phyloP scores from a whole-genome alignment of 2,888 invertebrate species.

The Hydriomena furcata region DNA sequence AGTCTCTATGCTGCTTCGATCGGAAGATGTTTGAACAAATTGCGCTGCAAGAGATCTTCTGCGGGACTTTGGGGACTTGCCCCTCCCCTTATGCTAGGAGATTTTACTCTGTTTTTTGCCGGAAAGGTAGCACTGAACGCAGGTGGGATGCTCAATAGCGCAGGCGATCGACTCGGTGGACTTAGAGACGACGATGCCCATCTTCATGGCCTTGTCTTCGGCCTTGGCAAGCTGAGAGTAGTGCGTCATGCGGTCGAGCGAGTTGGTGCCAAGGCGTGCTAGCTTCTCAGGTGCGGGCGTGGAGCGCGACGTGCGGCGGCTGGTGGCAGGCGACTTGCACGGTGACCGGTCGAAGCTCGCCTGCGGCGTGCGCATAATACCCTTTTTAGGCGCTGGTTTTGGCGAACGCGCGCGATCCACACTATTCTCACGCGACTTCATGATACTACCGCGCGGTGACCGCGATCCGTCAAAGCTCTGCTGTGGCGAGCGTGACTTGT shows the following conservation, averaged over 20 bases:
- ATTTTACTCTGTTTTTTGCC: conserved; percentile 83
- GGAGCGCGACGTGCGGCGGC: conserved; percentile 71
- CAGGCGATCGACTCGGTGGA: conserved; percentile 81
- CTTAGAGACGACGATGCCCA: conserved; percentile 82
- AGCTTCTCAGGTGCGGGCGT: conserved; percentile 55
- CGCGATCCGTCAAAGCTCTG: conserved; percentile 81
- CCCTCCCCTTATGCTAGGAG: conserved; percentile 87
- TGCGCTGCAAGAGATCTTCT: conserved; percentile 65
- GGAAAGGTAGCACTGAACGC: conserved; percentile 89
- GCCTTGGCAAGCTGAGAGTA: conserved; percentile 78
- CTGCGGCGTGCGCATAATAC: conserved; percentile 79
- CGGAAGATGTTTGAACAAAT: conserved; percentile 65
- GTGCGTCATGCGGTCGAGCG: conserved; percentile 75
- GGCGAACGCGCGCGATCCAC: conserved; percentile 73
- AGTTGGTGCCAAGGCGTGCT: conserved; percentile 75
- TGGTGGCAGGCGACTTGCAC: conserved; percentile 73
- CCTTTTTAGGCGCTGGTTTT: conserved; percentile 77
- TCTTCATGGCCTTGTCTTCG: conserved; percentile 78
- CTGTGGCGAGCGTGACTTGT: conserved; percentile 82
- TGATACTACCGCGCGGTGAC: conserved; percentile 76
- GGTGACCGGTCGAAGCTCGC: conserved; percentile 78
- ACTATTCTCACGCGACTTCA: conserved; percentile 76
- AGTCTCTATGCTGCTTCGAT: conserved; percentile 76
- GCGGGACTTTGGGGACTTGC: conserved; percentile 84
- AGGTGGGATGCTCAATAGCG: conserved; percentile 87